A percentile compares a stretch with the other conserved stretches of the same genome.
These are phyloP conservation scores for Mayetiola destructor DNA, from an alignment of 2,888 invertebrate species.

Conservation along the genomic window DNA sequence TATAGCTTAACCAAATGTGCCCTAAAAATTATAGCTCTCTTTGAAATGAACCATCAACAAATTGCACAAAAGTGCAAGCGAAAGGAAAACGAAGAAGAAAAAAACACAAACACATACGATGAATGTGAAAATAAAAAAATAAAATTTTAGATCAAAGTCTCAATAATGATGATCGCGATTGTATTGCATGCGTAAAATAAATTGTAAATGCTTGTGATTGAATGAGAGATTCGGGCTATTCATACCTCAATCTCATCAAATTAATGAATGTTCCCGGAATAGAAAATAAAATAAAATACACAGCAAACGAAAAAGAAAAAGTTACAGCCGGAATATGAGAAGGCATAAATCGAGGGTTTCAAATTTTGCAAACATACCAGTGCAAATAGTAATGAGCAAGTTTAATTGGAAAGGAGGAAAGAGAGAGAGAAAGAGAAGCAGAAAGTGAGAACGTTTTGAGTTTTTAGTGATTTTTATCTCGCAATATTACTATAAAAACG, in stretches of 20 bases:
- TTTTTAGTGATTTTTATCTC: too few species aligned
- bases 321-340: neutral
- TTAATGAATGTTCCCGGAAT: neutral
- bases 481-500: too few species aligned
- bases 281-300: too few species aligned
- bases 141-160: neutral
- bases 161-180: too few species aligned
- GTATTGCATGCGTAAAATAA: neutral
- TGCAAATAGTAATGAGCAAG: too few species aligned
- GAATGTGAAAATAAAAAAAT: neutral
- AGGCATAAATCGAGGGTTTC: constrained; percentile 11
- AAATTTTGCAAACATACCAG: neutral
- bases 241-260: neutral
- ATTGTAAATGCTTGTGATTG: constrained; percentile 4
- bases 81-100: neutral
- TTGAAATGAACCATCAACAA: constrained; percentile 20
- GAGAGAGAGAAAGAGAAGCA: neutral
- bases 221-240: neutral
- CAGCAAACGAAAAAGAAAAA: neutral
- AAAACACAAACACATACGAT: neutral
- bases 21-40: constrained; percentile 35
- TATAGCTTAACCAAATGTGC: constrained; percentile 38
- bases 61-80: neutral
- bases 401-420: neutral
- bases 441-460: too few species aligned